Evolutionary conservation across 2,888 invertebrate species (phyloP).

Genomic region (Coremacera marginata): DNA sequence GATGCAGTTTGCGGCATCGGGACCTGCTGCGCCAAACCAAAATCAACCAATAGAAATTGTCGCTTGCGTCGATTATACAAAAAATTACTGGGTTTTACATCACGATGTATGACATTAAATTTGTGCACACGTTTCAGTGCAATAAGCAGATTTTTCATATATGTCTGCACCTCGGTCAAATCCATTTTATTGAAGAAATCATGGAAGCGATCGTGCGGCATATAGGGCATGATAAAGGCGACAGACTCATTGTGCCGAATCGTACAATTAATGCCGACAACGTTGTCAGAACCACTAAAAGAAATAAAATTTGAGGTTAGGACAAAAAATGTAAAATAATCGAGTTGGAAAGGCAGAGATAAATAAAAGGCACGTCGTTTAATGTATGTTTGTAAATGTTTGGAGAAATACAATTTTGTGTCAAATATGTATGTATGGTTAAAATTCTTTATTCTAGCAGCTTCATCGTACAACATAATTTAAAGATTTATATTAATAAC

Average conservation of each 20-base stretch:
- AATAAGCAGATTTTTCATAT: conserved; percentile 84
- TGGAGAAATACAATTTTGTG: too few relatives aligned
- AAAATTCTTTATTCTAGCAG: too few relatives aligned
- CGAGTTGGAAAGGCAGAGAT: too few relatives aligned
- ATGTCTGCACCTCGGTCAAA: conserved; percentile 78
- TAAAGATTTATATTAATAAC: too few relatives aligned
- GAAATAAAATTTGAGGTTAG: background rate
- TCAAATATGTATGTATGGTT: too few relatives aligned
- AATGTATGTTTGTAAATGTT: too few relatives aligned
- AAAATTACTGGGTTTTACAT: conserved; percentile 93
- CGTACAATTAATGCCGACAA: conserved; percentile 84
- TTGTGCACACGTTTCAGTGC: conserved; percentile 86
- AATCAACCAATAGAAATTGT: conserved; percentile 86
- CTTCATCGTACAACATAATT: too few relatives aligned
- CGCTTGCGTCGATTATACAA: conserved; percentile 81
- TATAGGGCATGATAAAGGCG: conserved; percentile 90
- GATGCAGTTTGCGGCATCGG: conserved; percentile 42
- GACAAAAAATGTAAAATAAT: background rate
- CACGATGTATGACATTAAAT: conserved; percentile 88
- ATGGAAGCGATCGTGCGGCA: conserved; percentile 84
- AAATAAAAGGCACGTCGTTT: too few relatives aligned
- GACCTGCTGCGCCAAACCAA: conserved; percentile 84
- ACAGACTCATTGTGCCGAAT: conserved; percentile 83
- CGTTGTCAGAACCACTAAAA: conserved; percentile 79
- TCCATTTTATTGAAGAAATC: conserved; percentile 82